A percentile compares a stretch with the other conserved stretches of the same genome.
These are phyloP conservation scores for Exephanes ischioxanthus DNA, from an alignment of 2,888 invertebrate species.

Conservation along the genomic window DNA sequence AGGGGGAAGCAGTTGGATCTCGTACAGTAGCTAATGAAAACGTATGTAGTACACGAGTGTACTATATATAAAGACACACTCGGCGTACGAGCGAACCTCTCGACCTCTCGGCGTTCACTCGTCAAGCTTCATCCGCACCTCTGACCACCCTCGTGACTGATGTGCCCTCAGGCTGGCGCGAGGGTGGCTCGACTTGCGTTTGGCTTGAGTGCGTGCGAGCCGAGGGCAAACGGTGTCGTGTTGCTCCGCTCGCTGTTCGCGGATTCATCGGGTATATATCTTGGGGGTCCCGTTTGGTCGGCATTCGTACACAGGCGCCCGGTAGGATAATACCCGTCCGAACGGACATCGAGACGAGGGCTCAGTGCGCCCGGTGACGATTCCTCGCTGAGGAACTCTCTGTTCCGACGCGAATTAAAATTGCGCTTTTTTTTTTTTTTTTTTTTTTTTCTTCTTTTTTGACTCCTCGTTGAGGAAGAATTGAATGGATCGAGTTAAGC, in stretches of 20 bases:
- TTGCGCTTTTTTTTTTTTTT: background rate
- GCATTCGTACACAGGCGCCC: background rate
- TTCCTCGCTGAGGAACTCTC: background rate
- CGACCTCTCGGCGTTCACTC: slow-evolving; percentile 62
- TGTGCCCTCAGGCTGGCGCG: slow-evolving; percentile 26
- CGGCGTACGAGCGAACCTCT: slow-evolving; percentile 31
- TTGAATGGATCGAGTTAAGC: too few relatives aligned
- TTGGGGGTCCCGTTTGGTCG: slow-evolving; percentile 2
- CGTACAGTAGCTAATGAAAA: slow-evolving; percentile 18
- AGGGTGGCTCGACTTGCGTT: slow-evolving; percentile 59
- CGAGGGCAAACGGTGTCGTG: slow-evolving; percentile 66
- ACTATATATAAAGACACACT: too few relatives aligned
- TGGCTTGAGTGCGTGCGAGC: slow-evolving; percentile 54
- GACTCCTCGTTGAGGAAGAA: too few relatives aligned
- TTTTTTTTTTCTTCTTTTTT: background rate
- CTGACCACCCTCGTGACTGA: slow-evolving; percentile 48
- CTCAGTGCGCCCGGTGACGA: background rate
- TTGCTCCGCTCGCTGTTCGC: slow-evolving; percentile 47
- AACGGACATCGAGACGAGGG: background rate
- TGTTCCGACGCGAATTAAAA: background rate
- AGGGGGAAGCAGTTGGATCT: background rate
- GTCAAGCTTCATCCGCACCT: slow-evolving; percentile 60
- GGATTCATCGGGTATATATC: slow-evolving; percentile 20
- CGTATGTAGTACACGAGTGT: background rate
- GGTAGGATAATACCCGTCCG: background rate